These are phyloP conservation scores for Trogon melanurus DNA, from an alignment of 2,113 vertebrate species.

Conservation along the genomic window DNA sequence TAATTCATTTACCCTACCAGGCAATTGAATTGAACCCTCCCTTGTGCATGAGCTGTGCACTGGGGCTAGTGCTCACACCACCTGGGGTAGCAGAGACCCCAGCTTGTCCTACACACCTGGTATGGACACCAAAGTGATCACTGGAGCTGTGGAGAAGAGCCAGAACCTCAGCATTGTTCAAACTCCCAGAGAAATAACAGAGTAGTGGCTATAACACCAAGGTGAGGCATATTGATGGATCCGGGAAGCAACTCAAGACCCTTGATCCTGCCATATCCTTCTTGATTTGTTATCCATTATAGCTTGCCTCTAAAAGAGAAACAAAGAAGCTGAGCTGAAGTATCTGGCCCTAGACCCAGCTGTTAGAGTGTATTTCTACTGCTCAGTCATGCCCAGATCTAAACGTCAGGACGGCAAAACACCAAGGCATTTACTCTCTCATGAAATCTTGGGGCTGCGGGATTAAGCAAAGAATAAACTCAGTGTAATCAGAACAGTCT, in stretches of 20 bases:
- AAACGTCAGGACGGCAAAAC: neutral
- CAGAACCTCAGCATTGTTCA: accelerated
- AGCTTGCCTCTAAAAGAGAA: neutral
- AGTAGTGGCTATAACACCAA: neutral
- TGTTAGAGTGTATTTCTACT: neutral
- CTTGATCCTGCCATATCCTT: neutral
- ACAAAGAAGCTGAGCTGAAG: neutral
- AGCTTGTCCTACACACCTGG: neutral
- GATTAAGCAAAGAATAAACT: neutral
- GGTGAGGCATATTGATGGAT: neutral
- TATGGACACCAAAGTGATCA: neutral
- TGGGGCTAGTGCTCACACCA: neutral
- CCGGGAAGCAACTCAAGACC: neutral
- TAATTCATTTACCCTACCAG: neutral
- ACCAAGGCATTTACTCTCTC: neutral
- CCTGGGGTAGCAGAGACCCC: neutral
- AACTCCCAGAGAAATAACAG: neutral
- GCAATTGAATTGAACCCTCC: neutral
- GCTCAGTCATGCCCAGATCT: neutral
- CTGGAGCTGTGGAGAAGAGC: neutral
- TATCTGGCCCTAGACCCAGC: neutral
- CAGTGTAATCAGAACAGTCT: neutral
- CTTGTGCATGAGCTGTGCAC: neutral
- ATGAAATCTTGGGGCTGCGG: neutral
- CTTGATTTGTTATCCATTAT: neutral